phyloP scores from a whole-genome alignment of 2,113 vertebrate species.

The Psittacula cyanocephala region DNA sequence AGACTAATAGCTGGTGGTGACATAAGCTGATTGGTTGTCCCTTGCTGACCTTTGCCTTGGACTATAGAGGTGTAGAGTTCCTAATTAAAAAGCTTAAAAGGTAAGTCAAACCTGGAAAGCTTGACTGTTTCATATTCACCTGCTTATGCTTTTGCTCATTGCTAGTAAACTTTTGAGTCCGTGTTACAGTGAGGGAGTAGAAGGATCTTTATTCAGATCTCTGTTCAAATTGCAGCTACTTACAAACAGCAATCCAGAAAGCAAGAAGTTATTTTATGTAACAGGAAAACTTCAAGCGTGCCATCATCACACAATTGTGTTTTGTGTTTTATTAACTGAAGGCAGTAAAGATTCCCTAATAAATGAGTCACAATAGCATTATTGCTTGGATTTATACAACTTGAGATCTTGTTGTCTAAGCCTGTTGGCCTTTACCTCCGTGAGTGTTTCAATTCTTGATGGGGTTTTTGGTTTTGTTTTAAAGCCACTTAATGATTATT shows the following conservation, averaged over 20 bases:
- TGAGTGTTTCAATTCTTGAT: neutral
- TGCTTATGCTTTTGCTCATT: neutral
- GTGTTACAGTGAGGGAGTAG: neutral
- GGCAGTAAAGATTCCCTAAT: neutral
- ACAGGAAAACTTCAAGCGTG: neutral
- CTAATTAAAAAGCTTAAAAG: neutral
- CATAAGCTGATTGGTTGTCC: neutral
- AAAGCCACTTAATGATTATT: neutral
- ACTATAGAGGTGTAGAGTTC: neutral
- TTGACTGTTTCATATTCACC: neutral
- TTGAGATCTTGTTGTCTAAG: neutral
- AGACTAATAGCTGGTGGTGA: neutral
- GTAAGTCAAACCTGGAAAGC: neutral
- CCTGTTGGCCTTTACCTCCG: neutral
- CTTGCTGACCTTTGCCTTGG: neutral
- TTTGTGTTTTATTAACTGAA: neutral
- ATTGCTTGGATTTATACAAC: neutral
- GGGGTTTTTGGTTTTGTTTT: neutral
- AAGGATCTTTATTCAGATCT: neutral
- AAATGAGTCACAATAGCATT: constrained; percentile 21
- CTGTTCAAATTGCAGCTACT: neutral
- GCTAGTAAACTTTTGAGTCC: neutral
- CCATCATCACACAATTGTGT: neutral
- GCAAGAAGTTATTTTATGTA: constrained; percentile 6
- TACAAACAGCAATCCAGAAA: neutral